Base-by-base conservation (phyloP, 2,888 invertebrate genomes). In the Xestia xanthographa region DNA sequence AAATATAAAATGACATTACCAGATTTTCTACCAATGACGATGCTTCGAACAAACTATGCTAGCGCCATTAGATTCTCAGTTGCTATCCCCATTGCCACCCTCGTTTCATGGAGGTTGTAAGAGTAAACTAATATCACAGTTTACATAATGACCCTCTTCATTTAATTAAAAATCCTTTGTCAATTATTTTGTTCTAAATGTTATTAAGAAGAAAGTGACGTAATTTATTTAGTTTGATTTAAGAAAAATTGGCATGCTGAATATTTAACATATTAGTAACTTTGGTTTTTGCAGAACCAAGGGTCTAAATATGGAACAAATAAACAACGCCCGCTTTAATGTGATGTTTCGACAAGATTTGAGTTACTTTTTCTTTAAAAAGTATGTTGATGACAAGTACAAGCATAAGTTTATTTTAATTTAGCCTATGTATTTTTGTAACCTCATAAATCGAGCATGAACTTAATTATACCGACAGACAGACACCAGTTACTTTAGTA, bases 341-440 rank as follows among this genome's bases (percentile, higher is more conserved):
- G 87, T 92, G 0, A 89, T 94, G 26, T 94, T 95, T 66, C 90
- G 92, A 75, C 94, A 94, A 78, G 95, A 95, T 84, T 85, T 95
- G 53, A 92, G 89, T 85, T 94, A 92, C 65, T 95, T 90, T 77
- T 95, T 95, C 83, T 94, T 88, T 75, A 93, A 92, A 90, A 90
- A 87, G 95, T 95, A 85, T 72, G 91, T 88, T 65, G 22, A 60
- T 58, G 58, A 20, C 20, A 58, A 29, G 9, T 29, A 58, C 34
- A 20, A 9, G 9, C 34, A 5, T 34, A 60, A 29, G 9, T 53
- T 34, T 34, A 60, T 20, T 58, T 58, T 5, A 60, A 34, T 34
- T 58, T 58, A 29, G 20, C 4, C 58, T 56, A 26, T 26, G 9
- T 53, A 53, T 22, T 50, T 50, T 50, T 53, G 53, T n/a, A n/a